A percentile compares a stretch with the other conserved stretches of the same genome.
These are phyloP conservation scores for Nannoperca obscura DNA, from an alignment of 2,797 vertebrate genomes.

Conservation along the genomic window DNA sequence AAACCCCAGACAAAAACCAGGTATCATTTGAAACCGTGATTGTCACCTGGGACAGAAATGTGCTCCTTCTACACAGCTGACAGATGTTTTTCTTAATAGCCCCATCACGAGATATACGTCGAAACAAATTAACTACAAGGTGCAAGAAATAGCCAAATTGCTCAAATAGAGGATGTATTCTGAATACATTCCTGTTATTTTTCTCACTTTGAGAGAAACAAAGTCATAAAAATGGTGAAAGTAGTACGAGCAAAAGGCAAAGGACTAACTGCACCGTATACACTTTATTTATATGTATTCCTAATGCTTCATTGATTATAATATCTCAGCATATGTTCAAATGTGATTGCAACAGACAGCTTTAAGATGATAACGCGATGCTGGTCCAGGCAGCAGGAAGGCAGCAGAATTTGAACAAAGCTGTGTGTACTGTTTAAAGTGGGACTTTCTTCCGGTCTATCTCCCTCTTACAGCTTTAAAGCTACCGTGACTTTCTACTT, in stretches of 20 bases:
- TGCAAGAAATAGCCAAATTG: conserved; percentile 8
- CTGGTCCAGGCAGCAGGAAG: conserved; percentile 10
- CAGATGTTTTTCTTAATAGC: conserved; percentile 73
- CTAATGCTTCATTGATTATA: conserved; percentile 35
- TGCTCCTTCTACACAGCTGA: conserved; percentile 50
- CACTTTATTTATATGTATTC: conserved; percentile 31
- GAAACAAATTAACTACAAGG: conserved; percentile 41
- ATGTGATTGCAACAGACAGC: conserved; percentile 41
- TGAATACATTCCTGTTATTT: too few relatives aligned
- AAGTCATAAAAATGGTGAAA: conserved; percentile 13
- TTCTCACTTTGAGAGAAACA: conserved; percentile 26
- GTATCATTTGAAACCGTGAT: conserved; percentile 41
- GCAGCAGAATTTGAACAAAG: conserved; percentile 38
- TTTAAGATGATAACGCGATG: conserved; percentile 22
- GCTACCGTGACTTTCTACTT: conserved; percentile 20
- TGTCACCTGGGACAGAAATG: conserved; percentile 27
- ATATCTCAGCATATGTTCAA: conserved; percentile 3
- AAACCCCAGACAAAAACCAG: conserved; percentile 16
- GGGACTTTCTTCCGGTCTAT: conserved; percentile 32
- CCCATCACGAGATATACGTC: conserved; percentile 59
- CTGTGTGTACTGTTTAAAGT: conserved; percentile 41
- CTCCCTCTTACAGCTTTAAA: conserved; percentile 50
- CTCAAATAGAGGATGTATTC: conserved; percentile 27
- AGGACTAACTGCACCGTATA: background rate
- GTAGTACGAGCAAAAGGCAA: conserved; percentile 14